A percentile compares a stretch with the other conserved stretches of the same genome.
phyloP scores from a whole-genome alignment of 2,113 vertebrate genomes.

The Eolophus roseicapilla region DNA sequence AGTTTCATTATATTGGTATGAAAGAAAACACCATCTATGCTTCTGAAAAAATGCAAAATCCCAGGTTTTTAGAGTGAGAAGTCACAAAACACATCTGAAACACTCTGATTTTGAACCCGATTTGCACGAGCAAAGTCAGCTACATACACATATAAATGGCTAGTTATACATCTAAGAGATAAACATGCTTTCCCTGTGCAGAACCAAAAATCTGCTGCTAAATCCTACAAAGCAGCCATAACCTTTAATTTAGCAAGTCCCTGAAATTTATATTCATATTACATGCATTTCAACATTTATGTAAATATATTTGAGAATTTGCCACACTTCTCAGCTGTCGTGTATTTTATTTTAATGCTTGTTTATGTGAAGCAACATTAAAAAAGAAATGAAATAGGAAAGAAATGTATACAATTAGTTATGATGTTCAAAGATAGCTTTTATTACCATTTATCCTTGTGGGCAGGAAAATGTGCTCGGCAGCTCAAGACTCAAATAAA shows the following conservation, averaged over 20 bases:
- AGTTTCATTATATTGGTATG: not conserved
- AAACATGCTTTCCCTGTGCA: not conserved
- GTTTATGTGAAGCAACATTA: not conserved
- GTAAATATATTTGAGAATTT: not conserved
- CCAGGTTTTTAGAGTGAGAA: not conserved
- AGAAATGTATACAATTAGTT: not conserved
- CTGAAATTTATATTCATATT: not conserved
- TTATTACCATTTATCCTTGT: not conserved
- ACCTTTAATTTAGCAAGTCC: not conserved
- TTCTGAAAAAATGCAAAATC: not conserved
- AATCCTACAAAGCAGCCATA: not conserved
- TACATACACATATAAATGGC: not conserved
- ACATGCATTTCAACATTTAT: not conserved
- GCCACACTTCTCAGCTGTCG: not conserved
- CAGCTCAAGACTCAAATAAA: not conserved
- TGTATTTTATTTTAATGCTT: not conserved
- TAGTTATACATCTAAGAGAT: not conserved
- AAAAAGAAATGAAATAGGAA: not conserved
- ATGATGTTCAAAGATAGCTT: not conserved
- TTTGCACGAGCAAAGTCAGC: not conserved
- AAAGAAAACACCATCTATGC: not conserved
- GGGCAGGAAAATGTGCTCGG: not conserved
- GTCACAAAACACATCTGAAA: not conserved
- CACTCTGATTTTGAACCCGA: not conserved
- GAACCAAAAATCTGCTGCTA: not conserved